Evolutionary conservation across 2,797 vertebrate genomes (phyloP).

Genomic region (Muscicapa comitata): DNA sequence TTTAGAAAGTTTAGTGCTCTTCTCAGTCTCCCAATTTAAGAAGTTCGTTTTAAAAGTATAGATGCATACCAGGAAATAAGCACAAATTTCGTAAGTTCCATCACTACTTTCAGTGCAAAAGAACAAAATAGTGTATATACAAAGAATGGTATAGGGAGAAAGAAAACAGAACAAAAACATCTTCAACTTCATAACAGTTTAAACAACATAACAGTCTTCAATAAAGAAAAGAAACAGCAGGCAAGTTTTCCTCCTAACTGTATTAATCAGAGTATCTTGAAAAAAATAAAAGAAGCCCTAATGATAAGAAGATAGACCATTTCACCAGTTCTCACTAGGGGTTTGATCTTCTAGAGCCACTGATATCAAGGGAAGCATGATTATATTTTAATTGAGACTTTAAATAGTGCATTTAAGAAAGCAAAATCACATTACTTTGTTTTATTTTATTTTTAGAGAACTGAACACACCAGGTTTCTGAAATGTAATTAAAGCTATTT

Average conservation of each 20-base stretch:
- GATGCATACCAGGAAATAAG: neutral
- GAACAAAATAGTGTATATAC: rapidly evolving
- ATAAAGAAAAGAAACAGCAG: neutral
- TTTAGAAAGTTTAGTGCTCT: neutral
- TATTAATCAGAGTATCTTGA: neutral
- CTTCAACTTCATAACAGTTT: neutral
- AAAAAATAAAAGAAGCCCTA: neutral
- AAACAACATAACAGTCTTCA: neutral
- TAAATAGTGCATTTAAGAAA: neutral
- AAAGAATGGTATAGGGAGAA: neutral
- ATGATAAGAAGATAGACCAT: neutral
- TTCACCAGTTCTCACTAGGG: neutral
- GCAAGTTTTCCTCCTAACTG: neutral
- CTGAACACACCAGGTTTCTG: neutral
- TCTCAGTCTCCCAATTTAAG: neutral
- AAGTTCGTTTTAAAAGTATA: neutral
- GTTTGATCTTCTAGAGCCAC: neutral
- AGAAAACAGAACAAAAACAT: neutral
- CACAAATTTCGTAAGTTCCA: neutral
- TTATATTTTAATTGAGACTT: neutral
- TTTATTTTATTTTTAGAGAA: neutral
- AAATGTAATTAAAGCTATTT: neutral
- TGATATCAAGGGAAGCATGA: neutral
- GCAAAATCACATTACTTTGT: neutral
- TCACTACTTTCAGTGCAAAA: neutral